Base-by-base conservation (phyloP, 2,113 vertebrate species). In the Actinemys pallida region DNA sequence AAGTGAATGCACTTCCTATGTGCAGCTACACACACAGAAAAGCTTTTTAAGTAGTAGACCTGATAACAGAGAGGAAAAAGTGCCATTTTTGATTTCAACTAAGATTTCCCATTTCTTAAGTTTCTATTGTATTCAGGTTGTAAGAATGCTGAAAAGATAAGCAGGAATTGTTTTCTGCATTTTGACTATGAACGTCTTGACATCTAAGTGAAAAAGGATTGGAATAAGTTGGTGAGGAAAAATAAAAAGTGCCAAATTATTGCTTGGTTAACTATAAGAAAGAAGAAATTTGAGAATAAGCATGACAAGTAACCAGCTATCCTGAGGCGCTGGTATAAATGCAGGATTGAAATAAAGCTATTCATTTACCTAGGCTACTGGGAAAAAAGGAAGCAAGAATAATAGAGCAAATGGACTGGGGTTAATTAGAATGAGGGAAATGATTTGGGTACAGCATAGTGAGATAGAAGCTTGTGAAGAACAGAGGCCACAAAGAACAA, bases 401-500 rank as follows among this genome's bases (percentile, higher is more conserved):
- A 92, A 94, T 90, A 84, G 52, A 27, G 76, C 88, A 87, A 81
- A 81, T n/a, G 78, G 45, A 92, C 86, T 79, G 86, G 83, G 90
- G 86, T 97, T 98, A 97, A 98, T 97, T 95, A 96, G 90, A 85
- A 79, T 89, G 94, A 96, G 90, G 94, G 69, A 94, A 97, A 88
- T 78, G 57, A 65, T 87, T 89, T 96, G 84, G 92, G 84, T 81
- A 90, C 59, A 95, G 39, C 87, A 86, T 35, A 25, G 84, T 76
- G 90, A 92, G 91, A 88, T 96, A 96, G 94, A 94, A 81, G 86
- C 53, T 94, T 85, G 65, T 31, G 11, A 86, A 83, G 86, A 86
- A 84, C 92, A 95, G 79, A 56, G 90, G 88, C 93, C 94, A 72
- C 29, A 93, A 82, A 96, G 90, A 97, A 84, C 42, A 84, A 54